Base-by-base conservation (phyloP, 2,113 vertebrate genomes). In the Pungitius pungitius region DNA sequence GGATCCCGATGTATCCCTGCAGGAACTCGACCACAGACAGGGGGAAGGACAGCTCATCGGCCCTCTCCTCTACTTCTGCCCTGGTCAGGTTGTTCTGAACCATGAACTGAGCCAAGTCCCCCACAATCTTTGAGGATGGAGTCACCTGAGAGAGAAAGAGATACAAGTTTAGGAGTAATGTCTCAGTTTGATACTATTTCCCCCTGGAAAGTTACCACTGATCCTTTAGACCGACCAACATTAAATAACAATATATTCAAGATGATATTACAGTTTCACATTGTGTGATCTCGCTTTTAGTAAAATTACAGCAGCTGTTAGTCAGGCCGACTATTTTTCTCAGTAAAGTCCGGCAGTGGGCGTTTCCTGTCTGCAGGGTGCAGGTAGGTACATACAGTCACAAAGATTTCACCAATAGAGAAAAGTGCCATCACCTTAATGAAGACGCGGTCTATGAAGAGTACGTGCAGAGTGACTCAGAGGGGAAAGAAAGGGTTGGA, bases 51-150 rank as follows among this genome's bases (percentile, higher is more conserved):
- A 99, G 86, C 83, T 99, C 97, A 2, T 99, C 97, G 0, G 96
- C 97, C 26, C 91, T 89, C 54, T 96, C 94, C 84, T 97, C 96
- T 8, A 92, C 95, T 30, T 98, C 95, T 0, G 93, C 92, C 12
- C 94, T 90, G 3, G 81, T 93, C 89, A 99, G 86, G 56, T 92
- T 85, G 61, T 99, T 98, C 93, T 99, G 97, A 70, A 99, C 97
- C 97, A 99, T 96, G 90, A 98, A 99, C 94, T 99, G 97, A 0
- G 97, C 97, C 92, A 99, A 88, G 89, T 99, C 97, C 0, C 97
- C 97, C 69, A 99, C 97, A 1, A 98, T 98, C 94, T 99, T 99
- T 0, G 97, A 99, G 13, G 96, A 95, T 0, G 97, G 97, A 0
- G 97, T 99, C 88, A 99, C 97, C 97, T 95, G 69, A 54, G 61